Percentiles rank a stretch among this genome's conserved stretches.
Evolutionary conservation across 2,888 invertebrate genomes (phyloP).

Genomic region (Eupithecia exiguata): DNA sequence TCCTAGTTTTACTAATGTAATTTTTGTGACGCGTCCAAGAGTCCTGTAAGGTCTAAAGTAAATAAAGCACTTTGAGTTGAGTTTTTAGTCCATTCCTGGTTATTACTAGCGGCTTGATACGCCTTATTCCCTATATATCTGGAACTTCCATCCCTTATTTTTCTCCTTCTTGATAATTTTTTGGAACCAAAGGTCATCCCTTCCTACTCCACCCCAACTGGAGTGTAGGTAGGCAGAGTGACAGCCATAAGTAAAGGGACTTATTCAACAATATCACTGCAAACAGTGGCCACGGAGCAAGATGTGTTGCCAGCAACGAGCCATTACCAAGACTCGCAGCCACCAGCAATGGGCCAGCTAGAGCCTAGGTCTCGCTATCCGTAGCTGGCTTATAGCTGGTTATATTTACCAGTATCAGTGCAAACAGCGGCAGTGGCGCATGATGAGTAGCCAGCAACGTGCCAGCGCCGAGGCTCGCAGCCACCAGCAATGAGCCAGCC

Average conservation of each 20-base stretch:
- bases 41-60: too few relatives aligned
- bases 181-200: too few relatives aligned
- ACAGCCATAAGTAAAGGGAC: too few relatives aligned
- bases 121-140: background rate
- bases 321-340: constrained; percentile 84
- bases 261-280: constrained; percentile 87
- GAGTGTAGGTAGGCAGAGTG: too few relatives aligned
- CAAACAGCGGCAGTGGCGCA: constrained; percentile 88
- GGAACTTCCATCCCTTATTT: background rate
- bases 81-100: background rate
- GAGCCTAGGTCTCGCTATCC: too few relatives aligned
- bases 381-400: background rate
- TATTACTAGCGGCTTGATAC: background rate
- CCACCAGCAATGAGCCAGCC: constrained; percentile 85
- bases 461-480: constrained; percentile 83
- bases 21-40: too few relatives aligned
- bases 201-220: too few relatives aligned
- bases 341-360: constrained; percentile 82
- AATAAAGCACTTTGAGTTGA: too few relatives aligned
- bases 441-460: constrained; percentile 86
- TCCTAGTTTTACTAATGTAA: too few relatives aligned
- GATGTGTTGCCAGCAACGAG: constrained; percentile 85
- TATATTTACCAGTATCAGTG: constrained; percentile 86
- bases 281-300: constrained; percentile 87
- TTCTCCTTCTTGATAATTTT: background rate